Percentiles rank a stretch among this genome's conserved stretches.
Evolutionary conservation across 2,888 invertebrate genomes (phyloP).

Genomic region (Chymomyza procnemis): DNA sequence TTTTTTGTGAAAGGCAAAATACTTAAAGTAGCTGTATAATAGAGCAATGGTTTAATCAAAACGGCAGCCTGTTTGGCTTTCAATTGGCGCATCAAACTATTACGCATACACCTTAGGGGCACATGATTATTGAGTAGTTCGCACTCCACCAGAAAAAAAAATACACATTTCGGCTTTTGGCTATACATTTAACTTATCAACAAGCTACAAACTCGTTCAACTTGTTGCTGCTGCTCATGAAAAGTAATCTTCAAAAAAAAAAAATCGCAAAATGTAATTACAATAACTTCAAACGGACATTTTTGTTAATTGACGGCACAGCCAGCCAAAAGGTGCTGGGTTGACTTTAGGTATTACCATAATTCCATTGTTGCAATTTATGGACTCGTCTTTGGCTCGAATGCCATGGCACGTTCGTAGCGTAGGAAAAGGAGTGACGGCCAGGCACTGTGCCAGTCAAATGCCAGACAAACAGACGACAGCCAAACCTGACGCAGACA

Average conservation of each 20-base stretch:
- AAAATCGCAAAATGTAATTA: slow-evolving; percentile 4
- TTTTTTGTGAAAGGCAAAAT: slow-evolving; percentile 55
- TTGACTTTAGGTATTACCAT: neutral
- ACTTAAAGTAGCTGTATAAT: slow-evolving; percentile 42
- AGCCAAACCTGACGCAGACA: neutral
- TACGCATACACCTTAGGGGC: slow-evolving; percentile 61
- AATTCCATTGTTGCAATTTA: neutral
- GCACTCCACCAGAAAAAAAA: slow-evolving; percentile 15
- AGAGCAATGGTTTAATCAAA: slow-evolving; percentile 70
- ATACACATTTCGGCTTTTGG: slow-evolving; percentile 15
- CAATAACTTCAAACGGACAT: slow-evolving; percentile 11
- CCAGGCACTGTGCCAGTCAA: slow-evolving; percentile 39
- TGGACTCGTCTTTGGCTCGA: neutral
- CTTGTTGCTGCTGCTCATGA: slow-evolving; percentile 3
- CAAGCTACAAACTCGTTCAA: slow-evolving; percentile 3
- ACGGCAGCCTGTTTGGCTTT: slow-evolving; percentile 27
- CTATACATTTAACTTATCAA: slow-evolving; percentile 16
- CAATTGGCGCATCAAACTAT: slow-evolving; percentile 48
- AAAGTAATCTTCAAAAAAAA: slow-evolving; percentile 19
- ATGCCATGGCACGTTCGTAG: neutral
- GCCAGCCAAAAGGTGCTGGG: slow-evolving; percentile 11
- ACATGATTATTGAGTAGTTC: slow-evolving; percentile 15
- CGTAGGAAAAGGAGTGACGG: slow-evolving; percentile 10
- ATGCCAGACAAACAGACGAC: neutral
- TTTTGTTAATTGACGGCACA: slow-evolving; percentile 25